Percentiles rank a stretch among this genome's conserved stretches.
These are phyloP conservation scores for Shargacucullia verbasci DNA, from an alignment of 2,888 invertebrate genomes.

Conservation along the genomic window DNA sequence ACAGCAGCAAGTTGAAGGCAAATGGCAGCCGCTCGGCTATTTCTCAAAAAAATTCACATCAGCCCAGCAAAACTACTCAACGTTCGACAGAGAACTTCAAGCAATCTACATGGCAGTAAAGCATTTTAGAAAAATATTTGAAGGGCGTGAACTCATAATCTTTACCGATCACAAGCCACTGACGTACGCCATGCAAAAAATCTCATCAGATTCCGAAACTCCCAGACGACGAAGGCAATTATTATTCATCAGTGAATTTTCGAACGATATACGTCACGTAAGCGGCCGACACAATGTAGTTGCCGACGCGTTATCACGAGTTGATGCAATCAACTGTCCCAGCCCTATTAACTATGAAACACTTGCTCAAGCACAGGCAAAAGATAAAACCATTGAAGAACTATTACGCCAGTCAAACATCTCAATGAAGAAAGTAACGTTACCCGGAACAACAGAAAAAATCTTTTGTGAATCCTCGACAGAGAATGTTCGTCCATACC, in stretches of 20 bases:
- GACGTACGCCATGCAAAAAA: background rate
- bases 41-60: no score
- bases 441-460: background rate
- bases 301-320: background rate
- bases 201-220: background rate
- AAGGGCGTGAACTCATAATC: slow-evolving; percentile 1
- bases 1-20: slow-evolving; percentile 55
- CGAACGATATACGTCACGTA: background rate
- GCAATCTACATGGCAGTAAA: background rate
- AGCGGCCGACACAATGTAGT: background rate
- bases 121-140: slow-evolving; percentile 3
- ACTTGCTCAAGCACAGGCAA: background rate
- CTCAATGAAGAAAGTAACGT: background rate
- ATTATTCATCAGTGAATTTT: background rate
- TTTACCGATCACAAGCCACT: slow-evolving; percentile 12
- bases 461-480: slow-evolving; percentile 12
- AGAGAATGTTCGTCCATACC: slow-evolving; percentile 8
- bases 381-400: background rate
- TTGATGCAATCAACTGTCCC: background rate
- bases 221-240: background rate
- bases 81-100: background rate
- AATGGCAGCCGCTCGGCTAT: no score
- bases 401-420: background rate
- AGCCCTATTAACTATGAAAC: background rate
- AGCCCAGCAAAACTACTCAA: background rate